Base-by-base conservation (phyloP, 2,888 invertebrate genomes). In the Callyntrura sp. region DNA sequence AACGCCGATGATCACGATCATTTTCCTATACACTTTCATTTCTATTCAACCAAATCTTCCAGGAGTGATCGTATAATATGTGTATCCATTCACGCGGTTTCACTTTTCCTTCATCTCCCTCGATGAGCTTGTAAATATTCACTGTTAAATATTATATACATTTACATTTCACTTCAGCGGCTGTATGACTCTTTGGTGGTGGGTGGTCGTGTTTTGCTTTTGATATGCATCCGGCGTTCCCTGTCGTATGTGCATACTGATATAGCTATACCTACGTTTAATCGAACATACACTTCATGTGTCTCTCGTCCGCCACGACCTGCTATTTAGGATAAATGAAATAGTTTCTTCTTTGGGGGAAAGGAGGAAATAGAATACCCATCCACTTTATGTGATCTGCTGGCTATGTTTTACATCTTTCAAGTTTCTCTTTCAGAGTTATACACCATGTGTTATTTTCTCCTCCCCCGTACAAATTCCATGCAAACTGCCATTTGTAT, bases 401-500 rank as follows among this genome's bases (percentile, higher is more conserved):
- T 35, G 12, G 43, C 78, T 78, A 88, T 76, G 84, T 79, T 84
- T 88, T 88, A 88, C 84, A 65, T 84, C 62, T 82, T 17, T 86
- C 76, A 57, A 62, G 85, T 65, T 45, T 23, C 68, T 86, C 85
- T 86, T 51, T 25, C 82, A 6, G 57, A 68, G 88, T 83, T 83
- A 79, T 88, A 88, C 76, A 88, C 25, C 78, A 84, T 65, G 84
- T 88, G 88, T 78, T 78, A 88, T 78, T 87, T 87, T 45, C 79
- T 90, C 79, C 48, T 57, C 73, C 82, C 73, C 45, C 48, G 23
- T 55, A 57, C n/a, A 68, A n/a, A n/a, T n/a, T n/a, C 62, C 78
- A 84, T 78, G 65, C 89, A 85, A 85, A 70, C 68, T 85, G 60
- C 73, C 81, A 90, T 90, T 90, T 90, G 81, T 90, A 90, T 90